Evolutionary conservation across 2,888 invertebrate genomes (phyloP).

Genomic region (Miltochrista miniata): DNA sequence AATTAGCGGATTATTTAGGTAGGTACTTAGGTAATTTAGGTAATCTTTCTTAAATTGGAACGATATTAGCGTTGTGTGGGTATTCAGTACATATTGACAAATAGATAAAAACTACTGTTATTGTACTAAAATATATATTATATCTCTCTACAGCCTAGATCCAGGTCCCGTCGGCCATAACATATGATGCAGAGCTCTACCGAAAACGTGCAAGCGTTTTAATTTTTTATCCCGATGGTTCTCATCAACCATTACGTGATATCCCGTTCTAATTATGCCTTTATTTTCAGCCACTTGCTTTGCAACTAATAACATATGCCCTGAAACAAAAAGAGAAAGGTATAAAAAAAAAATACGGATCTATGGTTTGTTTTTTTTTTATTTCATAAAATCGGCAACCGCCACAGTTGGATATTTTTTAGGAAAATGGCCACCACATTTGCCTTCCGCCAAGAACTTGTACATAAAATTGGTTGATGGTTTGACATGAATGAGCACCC

Average conservation of each 20-base stretch:
- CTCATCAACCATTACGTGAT: constrained; percentile 65
- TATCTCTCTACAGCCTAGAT: constrained; percentile 37
- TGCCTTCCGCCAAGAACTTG: constrained; percentile 96
- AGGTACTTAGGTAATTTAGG: no score
- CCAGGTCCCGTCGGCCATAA: constrained; percentile 62
- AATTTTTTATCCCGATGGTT: constrained; percentile 43
- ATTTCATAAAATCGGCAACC: no score
- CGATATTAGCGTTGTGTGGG: no score
- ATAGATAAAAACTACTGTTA: background rate
- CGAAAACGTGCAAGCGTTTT: constrained; percentile 60
- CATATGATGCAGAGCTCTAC: constrained; percentile 63
- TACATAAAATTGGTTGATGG: constrained; percentile 94
- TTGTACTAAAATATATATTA: background rate
- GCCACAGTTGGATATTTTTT: no score
- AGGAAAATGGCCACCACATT: constrained; percentile 89
- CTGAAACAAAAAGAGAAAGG: constrained; percentile 52
- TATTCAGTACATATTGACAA: no score
- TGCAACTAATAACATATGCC: constrained; percentile 92
- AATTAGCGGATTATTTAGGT: no score
- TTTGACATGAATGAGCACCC: constrained; percentile 90
- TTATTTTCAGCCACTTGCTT: constrained; percentile 89
- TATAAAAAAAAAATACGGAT: background rate
- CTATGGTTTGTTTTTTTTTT: constrained; percentile 4
- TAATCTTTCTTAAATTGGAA: no score
- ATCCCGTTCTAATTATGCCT: constrained; percentile 76